These are phyloP conservation scores for Uria lomvia DNA, from an alignment of 2,113 vertebrate species.

Conservation along the genomic window DNA sequence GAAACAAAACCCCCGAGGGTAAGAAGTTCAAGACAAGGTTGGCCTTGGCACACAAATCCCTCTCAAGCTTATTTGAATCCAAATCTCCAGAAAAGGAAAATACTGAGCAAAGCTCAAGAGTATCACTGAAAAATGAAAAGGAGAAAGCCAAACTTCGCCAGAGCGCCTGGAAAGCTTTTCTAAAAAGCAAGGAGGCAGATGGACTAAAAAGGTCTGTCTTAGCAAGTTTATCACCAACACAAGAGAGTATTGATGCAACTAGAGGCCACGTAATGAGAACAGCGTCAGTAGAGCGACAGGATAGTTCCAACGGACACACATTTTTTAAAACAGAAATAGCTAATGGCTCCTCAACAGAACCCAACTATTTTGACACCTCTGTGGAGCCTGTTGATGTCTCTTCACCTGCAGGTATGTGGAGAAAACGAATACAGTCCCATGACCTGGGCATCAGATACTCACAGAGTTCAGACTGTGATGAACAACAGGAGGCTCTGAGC, in stretches of 20 bases:
- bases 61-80: slow-evolving; percentile 84
- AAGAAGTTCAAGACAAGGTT: slow-evolving; percentile 78
- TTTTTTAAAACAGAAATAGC: slow-evolving; percentile 12
- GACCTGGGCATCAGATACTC: slow-evolving; percentile 47
- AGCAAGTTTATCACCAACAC: not conserved
- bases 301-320: not conserved
- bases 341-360: slow-evolving; percentile 34
- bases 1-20: slow-evolving; percentile 73
- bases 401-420: slow-evolving; percentile 61
- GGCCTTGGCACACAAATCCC: slow-evolving; percentile 82
- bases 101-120: slow-evolving; percentile 36
- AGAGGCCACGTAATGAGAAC: not conserved
- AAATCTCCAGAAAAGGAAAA: slow-evolving; percentile 76
- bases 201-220: slow-evolving; percentile 57
- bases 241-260: not conserved
- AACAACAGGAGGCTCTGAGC: slow-evolving; percentile 24
- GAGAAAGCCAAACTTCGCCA: slow-evolving; percentile 69
- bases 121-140: slow-evolving; percentile 47
- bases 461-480: slow-evolving; percentile 5
- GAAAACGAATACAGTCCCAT: slow-evolving; percentile 58
- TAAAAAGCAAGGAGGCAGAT: slow-evolving; percentile 71
- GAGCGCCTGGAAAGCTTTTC: slow-evolving; percentile 71
- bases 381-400: slow-evolving; percentile 25
- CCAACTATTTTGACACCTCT: not conserved
- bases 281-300: not conserved